These are phyloP conservation scores for Tethea ocularis DNA, from an alignment of 2,888 invertebrate genomes.

Conservation along the genomic window DNA sequence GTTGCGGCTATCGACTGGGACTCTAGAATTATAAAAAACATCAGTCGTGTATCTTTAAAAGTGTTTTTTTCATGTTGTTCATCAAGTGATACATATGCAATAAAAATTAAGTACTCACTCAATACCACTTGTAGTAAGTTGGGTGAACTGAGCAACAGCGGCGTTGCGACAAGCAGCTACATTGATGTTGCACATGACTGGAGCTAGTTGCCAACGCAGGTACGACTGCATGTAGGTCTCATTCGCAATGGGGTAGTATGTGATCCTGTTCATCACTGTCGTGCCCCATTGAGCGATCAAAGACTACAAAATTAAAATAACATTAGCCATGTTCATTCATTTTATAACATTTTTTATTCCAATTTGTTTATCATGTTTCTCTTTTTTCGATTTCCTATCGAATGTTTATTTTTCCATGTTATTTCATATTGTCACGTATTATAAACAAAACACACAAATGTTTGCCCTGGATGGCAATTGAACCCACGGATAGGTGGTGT, in stretches of 20 bases:
- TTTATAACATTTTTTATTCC: too few relatives aligned
- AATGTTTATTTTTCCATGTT: too few relatives aligned
- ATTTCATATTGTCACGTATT: too few relatives aligned
- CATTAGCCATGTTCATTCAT: background rate
- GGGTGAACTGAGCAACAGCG: constrained; percentile 51
- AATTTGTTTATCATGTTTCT: too few relatives aligned
- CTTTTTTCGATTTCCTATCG: too few relatives aligned
- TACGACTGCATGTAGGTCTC: constrained; percentile 69
- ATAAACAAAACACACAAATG: too few relatives aligned
- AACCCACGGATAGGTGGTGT: too few relatives aligned
- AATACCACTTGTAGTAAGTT: constrained; percentile 25
- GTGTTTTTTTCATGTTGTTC: too few relatives aligned
- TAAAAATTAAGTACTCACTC: constrained; percentile 48
- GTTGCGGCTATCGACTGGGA: constrained; percentile 79
- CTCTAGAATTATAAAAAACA: too few relatives aligned
- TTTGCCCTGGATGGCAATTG: too few relatives aligned
- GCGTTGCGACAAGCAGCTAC: constrained; percentile 45
- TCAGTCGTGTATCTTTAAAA: too few relatives aligned
- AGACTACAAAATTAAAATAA: constrained; percentile 31
- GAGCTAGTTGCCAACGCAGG: constrained; percentile 65
- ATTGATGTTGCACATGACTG: constrained; percentile 56
- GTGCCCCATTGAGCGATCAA: constrained; percentile 53
- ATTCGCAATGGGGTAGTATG: constrained; percentile 41
- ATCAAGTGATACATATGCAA: background rate
- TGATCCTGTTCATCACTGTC: constrained; percentile 48